phyloP scores from a whole-genome alignment of 2,113 vertebrate genomes.

The Myotis brandtii region DNA sequence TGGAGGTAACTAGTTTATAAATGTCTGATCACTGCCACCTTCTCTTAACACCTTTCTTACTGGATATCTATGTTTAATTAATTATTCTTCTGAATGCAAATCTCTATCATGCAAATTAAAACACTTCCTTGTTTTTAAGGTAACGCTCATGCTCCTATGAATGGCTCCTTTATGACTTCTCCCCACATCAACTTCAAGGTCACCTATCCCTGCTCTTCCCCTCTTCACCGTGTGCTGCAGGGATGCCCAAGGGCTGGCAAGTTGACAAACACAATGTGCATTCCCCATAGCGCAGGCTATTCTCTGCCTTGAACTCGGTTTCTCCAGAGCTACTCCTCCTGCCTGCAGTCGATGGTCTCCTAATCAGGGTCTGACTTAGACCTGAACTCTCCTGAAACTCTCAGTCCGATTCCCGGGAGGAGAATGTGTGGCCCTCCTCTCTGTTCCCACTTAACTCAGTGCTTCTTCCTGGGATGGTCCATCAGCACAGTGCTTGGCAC shows the following conservation, averaged over 20 bases:
- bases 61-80: neutral
- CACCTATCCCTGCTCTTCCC: neutral
- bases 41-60: neutral
- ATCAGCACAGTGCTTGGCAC: neutral
- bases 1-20: conserved; percentile 7
- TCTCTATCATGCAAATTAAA: neutral
- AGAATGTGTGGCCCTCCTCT: neutral
- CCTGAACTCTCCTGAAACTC: neutral
- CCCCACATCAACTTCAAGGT: neutral
- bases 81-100: neutral
- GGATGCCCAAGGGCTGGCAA: neutral
- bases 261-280: neutral
- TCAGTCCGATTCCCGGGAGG: neutral
- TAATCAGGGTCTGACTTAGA: neutral
- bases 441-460: neutral
- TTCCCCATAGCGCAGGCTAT: neutral
- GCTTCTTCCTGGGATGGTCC: neutral
- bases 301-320: neutral
- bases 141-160: neutral
- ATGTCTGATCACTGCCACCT: neutral
- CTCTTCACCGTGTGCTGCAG: neutral
- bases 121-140: neutral
- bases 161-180: neutral
- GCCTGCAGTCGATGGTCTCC: neutral
- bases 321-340: neutral